Evolutionary conservation across 2,113 vertebrate species (phyloP), one percentile per base, ranked within the genome.

Genomic region (Salvelinus fontinalis): DNA sequence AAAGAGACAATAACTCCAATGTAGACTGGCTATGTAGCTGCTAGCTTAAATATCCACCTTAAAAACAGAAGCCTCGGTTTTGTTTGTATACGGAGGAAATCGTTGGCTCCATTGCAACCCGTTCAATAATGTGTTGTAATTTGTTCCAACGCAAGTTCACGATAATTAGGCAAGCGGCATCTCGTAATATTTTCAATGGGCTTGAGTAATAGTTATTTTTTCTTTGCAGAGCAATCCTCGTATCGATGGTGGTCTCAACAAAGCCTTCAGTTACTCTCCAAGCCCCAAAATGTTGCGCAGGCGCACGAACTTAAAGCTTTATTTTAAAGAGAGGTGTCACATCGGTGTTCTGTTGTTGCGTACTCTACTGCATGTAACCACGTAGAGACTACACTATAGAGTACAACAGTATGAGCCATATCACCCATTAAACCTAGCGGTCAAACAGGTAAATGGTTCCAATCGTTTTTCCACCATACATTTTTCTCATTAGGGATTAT

Each of bases 11-110:
- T 31, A 20, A 24, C 60, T 11, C 2, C 12, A 64, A 16, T n/a
- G 70, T 39, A 44, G 65, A 11, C 18, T 24, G 65, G 51, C 14
- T 24, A 6, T 5, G 1, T 34, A 60, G 27, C 60, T 11, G 5
- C 70, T 78, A 74, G 57, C 65, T 79, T 5, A 26, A 29, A 77
- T 84, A 39, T 72, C 92, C 84, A 91, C 92, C 92, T 92, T 93
- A 93, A 93, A 48, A 82, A 54, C 82, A 79, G 11, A 26, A n/a
- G 60, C 60, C 83, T 88, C 72, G 81, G 64, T 74, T 91, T 85
- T 93, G 91, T 93, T 94, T 93, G 87, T 92, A 88, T 90, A 90
- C 92, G 87, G 70, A 71, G 71, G 22, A 81, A 76, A 24, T 67
- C 72, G 71, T 75, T 64, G 60, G 76, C 73, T 83, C 65, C 57